Conservation (phyloP, 2,888 invertebrate genomes). For the Steinernema carpocapsae region DNA sequence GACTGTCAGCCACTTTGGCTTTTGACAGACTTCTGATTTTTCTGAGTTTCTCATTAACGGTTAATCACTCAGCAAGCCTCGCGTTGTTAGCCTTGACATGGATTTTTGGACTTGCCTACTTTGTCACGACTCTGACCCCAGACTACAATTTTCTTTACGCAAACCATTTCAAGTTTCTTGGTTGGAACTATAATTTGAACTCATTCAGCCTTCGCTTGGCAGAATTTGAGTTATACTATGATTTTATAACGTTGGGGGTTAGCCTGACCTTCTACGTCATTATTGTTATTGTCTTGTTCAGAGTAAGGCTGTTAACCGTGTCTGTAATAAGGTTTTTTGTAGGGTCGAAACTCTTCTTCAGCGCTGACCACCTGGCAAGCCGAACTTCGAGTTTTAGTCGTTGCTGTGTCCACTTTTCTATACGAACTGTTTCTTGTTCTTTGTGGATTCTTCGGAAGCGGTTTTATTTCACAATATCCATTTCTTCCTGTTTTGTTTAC, state of each 20-base stretch:
- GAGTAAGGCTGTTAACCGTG: background rate
- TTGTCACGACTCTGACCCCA: background rate
- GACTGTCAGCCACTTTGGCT: background rate
- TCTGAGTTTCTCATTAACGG: background rate
- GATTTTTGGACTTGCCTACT: background rate
- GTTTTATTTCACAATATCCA: background rate
- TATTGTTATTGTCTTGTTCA: background rate
- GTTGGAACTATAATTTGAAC: background rate
- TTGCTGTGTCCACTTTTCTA: background rate
- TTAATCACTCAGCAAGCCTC: background rate
- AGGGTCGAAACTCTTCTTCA: background rate
- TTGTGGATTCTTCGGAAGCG: conserved; percentile 1
- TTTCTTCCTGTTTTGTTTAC: background rate
- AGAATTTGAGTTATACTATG: background rate
- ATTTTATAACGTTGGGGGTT: background rate
- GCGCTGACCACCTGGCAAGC: background rate
- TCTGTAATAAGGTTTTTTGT: background rate
- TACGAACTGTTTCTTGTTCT: background rate
- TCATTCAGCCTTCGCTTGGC: background rate
- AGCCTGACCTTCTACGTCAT: background rate
- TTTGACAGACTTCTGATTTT: background rate
- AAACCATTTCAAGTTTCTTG: background rate
- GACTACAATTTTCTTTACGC: background rate
- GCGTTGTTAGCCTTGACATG: background rate
- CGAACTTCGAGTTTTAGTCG: background rate